Conservation (phyloP, 1,140 invertebrate genomes). For the Trachymyrmex cornetzi region DNA sequence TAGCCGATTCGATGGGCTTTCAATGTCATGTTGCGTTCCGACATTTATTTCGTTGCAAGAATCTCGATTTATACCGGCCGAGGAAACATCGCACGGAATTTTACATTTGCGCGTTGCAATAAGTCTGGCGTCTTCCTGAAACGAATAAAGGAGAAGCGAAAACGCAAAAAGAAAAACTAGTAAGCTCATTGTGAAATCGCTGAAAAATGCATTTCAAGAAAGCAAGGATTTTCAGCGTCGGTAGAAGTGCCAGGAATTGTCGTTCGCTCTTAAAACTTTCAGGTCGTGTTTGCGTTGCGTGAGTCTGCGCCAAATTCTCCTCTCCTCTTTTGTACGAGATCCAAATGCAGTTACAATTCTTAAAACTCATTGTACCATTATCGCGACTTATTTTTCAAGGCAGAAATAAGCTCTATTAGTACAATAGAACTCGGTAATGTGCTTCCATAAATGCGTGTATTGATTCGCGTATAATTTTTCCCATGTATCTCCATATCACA, state of each 20-base stretch:
- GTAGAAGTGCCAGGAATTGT: slow-evolving; percentile 58
- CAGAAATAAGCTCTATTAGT: neutral
- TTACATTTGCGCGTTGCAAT: slow-evolving; percentile 42
- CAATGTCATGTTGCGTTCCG: slow-evolving; percentile 38
- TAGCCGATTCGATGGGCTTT: slow-evolving; percentile 44
- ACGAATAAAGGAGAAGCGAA: slow-evolving; percentile 55
- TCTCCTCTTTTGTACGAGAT: neutral
- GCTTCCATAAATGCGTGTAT: neutral
- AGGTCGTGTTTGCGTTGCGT: slow-evolving; percentile 62
- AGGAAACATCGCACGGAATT: slow-evolving; percentile 44
- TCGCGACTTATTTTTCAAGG: slow-evolving; percentile 11
- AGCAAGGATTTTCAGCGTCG: slow-evolving; percentile 62
- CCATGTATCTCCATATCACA: slow-evolving; percentile 18
- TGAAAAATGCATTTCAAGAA: slow-evolving; percentile 62
- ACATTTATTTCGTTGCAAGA: slow-evolving; percentile 39
- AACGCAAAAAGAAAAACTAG: slow-evolving; percentile 44
- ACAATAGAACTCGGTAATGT: neutral
- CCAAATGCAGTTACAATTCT: slow-evolving; percentile 37
- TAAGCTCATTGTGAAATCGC: slow-evolving; percentile 62
- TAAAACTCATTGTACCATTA: slow-evolving; percentile 14
- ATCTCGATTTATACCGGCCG: slow-evolving; percentile 21
- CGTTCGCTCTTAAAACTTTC: slow-evolving; percentile 59
- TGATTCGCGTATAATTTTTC: slow-evolving; percentile 55
- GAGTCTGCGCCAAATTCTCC: slow-evolving; percentile 22
- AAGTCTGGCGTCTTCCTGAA: slow-evolving; percentile 41